phyloP scores from a whole-genome alignment of 1,140 invertebrate species.

The Drosophila orosa region DNA sequence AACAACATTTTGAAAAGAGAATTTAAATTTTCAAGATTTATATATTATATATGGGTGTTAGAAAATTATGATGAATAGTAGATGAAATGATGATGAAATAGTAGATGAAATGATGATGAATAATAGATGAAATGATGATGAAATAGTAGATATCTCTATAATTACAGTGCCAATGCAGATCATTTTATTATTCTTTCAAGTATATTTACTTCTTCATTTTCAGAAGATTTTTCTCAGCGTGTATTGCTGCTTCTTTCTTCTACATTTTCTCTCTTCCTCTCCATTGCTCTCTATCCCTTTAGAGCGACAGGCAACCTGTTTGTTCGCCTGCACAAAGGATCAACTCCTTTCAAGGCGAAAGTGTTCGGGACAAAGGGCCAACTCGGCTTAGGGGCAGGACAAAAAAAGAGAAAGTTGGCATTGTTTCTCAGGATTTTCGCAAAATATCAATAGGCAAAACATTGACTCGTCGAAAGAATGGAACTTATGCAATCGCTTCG shows the following conservation, averaged over 20 bases:
- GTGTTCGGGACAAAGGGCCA: slow-evolving; percentile 53
- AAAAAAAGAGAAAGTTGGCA: slow-evolving; percentile 75
- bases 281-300: slow-evolving; percentile 17
- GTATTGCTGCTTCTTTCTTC: not conserved
- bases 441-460: slow-evolving; percentile 70
- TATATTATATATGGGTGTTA: not conserved
- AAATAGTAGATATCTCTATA: too few species aligned
- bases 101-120: too few species aligned
- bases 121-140: too few species aligned
- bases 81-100: too few species aligned
- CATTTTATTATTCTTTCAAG: not conserved
- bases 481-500: slow-evolving; percentile 63
- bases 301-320: slow-evolving; percentile 41
- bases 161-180: too few species aligned
- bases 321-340: slow-evolving; percentile 45
- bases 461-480: slow-evolving; percentile 36
- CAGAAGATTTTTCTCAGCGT: not conserved
- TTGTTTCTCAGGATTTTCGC: slow-evolving; percentile 51
- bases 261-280: not conserved
- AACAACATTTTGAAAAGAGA: not conserved
- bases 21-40: not conserved
- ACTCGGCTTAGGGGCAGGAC: slow-evolving; percentile 49
- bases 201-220: not conserved
- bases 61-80: too few species aligned
- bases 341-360: slow-evolving; percentile 49